Percentiles rank a stretch among this genome's conserved stretches.
phyloP scores from a whole-genome alignment of 2,797 vertebrate genomes.

The Halcyon badia region DNA sequence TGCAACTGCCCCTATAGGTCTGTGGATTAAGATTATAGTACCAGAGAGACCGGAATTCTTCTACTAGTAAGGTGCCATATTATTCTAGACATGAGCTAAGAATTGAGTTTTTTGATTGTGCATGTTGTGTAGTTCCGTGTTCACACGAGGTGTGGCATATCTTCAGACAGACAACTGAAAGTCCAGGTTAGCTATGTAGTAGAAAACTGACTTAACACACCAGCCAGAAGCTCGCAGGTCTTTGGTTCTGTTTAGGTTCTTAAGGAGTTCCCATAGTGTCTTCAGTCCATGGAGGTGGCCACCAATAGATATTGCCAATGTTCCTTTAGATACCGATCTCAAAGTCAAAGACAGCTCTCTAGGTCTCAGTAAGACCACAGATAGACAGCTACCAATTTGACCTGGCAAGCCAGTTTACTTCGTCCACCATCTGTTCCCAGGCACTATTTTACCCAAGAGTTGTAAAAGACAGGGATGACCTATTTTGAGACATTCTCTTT shows the following conservation, averaged over 20 bases:
- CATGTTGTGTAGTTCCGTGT: background rate
- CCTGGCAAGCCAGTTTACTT: background rate
- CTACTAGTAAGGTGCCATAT: background rate
- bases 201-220: background rate
- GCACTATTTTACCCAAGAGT: background rate
- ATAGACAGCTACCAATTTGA: background rate
- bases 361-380: background rate
- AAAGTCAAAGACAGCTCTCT: background rate
- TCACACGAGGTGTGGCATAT: background rate
- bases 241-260: background rate
- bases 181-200: background rate
- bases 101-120: background rate
- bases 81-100: background rate
- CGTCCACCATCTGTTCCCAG: background rate
- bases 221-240: background rate
- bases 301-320: rapidly evolving
- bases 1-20: background rate
- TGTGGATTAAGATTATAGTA: background rate
- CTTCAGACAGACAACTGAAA: background rate
- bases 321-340: background rate
- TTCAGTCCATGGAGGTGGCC: background rate
- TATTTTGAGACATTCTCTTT: background rate
- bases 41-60: background rate
- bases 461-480: background rate
- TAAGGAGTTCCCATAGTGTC: background rate